Evolutionary conservation across 1,140 invertebrate genomes (phyloP), one percentile per base, ranked within the genome.

Genomic region (Macrobrachium rosenbergii): DNA sequence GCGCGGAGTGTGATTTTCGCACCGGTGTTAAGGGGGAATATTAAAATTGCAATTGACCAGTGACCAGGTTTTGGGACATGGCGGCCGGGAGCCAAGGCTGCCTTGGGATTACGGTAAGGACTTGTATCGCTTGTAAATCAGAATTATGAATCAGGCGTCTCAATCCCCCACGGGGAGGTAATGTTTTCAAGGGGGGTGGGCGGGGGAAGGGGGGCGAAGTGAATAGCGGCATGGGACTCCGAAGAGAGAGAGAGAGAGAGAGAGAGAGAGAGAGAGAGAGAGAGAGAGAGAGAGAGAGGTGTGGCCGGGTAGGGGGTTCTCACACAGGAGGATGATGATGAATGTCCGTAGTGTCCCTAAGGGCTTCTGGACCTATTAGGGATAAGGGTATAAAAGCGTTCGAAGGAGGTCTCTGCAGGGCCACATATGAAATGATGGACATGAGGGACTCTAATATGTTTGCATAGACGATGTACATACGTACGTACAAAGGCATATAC

Each of bases 41-140:
- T 84, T 78, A 84, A 84, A 84, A 84, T 78, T 84, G 73, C 75
- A 84, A 14, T 37, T 52, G 82, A 84, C 82, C 75, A 84, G 82
- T 21, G 60, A 62, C 73, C 37, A 77, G 82, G 82, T 77, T 84
- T 76, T 62, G 21, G 73, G 82, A 84, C 82, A 84, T 64, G 82
- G 45, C 62, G n/a, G 69, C 16, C 59, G 82, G 82, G 82, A 78
- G 60, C 37, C 17, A 60, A 16, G 17, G 19, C 62, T 43, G n/a
- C 82, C 82, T 77, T 78, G 82, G 73, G 73, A 84, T 75, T 23
- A 16, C 60, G 59, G 82, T 84, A 84, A 84, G 82, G 82, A 84
- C 82, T 76, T 77, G 82, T 78, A 77, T 60, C 21, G 21, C 75
- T 43, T 84, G 82, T 84, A 64, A 63, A 64, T 43, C 60, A 28